A percentile compares a stretch with the other conserved stretches of the same genome.
These are phyloP conservation scores for Drosophila rubida DNA, from an alignment of 2,888 invertebrate genomes.

Conservation along the genomic window DNA sequence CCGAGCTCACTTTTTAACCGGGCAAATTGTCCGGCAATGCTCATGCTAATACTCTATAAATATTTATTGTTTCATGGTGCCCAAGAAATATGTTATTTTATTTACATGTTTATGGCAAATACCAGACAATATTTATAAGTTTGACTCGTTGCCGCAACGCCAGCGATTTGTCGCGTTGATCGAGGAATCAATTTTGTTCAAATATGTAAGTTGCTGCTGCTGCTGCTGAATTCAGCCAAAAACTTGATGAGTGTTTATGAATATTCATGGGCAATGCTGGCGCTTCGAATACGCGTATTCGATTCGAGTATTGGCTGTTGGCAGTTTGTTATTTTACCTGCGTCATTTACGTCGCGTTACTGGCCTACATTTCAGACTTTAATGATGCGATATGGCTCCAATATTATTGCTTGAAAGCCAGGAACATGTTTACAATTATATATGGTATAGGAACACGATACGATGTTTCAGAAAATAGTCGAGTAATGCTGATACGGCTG, in stretches of 20 bases:
- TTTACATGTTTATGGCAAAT: slow-evolving; percentile 53
- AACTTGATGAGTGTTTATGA: slow-evolving; percentile 39
- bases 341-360: slow-evolving; percentile 27
- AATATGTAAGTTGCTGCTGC: slow-evolving; percentile 21
- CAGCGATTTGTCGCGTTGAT: slow-evolving; percentile 35
- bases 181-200: slow-evolving; percentile 16
- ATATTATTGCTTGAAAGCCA: slow-evolving; percentile 6
- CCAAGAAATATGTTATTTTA: slow-evolving; percentile 46
- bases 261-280: slow-evolving; percentile 63
- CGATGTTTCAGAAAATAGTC: not conserved
- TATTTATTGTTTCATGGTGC: slow-evolving; percentile 47
- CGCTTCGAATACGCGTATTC: slow-evolving; percentile 50
- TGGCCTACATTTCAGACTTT: slow-evolving; percentile 57
- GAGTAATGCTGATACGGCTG: not conserved
- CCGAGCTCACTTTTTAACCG: slow-evolving; percentile 5
- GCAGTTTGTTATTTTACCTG: slow-evolving; percentile 17
- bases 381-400: slow-evolving; percentile 2
- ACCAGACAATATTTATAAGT: slow-evolving; percentile 32
- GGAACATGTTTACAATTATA: slow-evolving; percentile 16
- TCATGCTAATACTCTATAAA: slow-evolving; percentile 55
- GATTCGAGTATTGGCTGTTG: slow-evolving; percentile 10
- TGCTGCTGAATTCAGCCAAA: slow-evolving; percentile 17
- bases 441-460: not conserved
- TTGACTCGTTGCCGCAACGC: slow-evolving; percentile 8
- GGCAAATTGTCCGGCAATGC: slow-evolving; percentile 14